Percentiles rank a stretch among this genome's conserved stretches.
These are phyloP conservation scores for Caretta caretta DNA, from an alignment of 2,113 vertebrate species.

Conservation along the genomic window DNA sequence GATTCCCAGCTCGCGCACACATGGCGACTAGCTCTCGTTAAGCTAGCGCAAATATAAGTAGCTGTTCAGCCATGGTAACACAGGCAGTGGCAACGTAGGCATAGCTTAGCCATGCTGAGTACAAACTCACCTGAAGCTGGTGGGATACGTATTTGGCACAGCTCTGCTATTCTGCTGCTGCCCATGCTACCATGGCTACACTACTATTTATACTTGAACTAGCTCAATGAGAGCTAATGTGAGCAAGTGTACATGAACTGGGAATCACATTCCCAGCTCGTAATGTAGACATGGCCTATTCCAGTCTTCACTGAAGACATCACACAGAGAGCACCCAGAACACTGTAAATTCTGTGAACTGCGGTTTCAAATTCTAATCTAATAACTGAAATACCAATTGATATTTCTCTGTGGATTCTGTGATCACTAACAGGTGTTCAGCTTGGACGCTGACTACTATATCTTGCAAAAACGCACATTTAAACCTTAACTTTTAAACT, in stretches of 20 bases:
- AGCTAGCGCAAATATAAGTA: too few species aligned
- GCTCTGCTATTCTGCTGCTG: too few species aligned
- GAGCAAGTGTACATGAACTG: background rate
- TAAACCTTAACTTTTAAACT: conserved; percentile 53
- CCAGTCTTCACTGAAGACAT: conserved; percentile 58
- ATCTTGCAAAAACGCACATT: conserved; percentile 30
- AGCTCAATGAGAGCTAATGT: background rate
- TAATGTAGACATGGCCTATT: conserved; percentile 17
- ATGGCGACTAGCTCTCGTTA: background rate
- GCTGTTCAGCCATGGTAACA: too few species aligned
- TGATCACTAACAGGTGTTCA: conserved; percentile 68
- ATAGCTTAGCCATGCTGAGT: too few species aligned
- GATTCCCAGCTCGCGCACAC: background rate
- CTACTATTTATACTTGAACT: too few species aligned
- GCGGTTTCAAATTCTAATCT: conserved; percentile 77
- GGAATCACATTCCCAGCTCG: background rate
- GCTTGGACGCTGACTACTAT: conserved; percentile 42
- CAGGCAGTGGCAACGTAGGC: too few species aligned
- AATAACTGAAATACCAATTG: conserved; percentile 70
- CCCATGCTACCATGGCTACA: too few species aligned
- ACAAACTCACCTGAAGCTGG: too few species aligned
- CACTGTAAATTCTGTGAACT: conserved; percentile 63
- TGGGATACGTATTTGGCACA: too few species aligned
- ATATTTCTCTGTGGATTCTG: conserved; percentile 53
- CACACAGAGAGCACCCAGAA: conserved; percentile 59